Conservation (phyloP, 2,797 vertebrate genomes). For the Labeo calbasu region DNA sequence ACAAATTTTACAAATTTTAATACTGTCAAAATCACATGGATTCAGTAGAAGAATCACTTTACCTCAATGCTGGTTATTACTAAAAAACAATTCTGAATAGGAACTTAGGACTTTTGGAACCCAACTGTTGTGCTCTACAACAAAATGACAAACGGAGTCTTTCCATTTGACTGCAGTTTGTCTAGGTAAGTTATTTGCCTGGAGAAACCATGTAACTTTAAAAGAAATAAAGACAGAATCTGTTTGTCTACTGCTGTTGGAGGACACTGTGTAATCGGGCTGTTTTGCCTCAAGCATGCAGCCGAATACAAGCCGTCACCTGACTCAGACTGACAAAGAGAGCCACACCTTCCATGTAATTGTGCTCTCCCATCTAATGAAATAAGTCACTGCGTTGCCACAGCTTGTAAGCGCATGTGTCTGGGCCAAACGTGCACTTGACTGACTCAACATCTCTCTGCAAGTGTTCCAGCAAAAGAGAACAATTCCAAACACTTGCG, state of each 20-base stretch:
- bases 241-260: conserved; percentile 4
- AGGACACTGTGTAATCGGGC: conserved; percentile 24
- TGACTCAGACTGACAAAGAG: conserved; percentile 59
- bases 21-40: neutral
- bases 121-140: neutral
- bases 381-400: conserved; percentile 50
- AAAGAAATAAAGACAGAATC: conserved; percentile 20
- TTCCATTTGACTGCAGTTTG: neutral
- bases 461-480: conserved; percentile 29
- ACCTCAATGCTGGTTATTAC: neutral
- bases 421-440: conserved; percentile 9
- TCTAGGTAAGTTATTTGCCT: neutral
- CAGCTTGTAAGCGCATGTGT: neutral
- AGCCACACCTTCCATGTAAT: conserved; percentile 53
- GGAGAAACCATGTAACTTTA: neutral
- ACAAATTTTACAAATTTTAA: no score
- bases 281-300: conserved; percentile 42
- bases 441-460: conserved; percentile 41
- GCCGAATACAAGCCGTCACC: conserved; percentile 34
- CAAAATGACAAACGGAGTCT: neutral
- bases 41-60: neutral
- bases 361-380: neutral
- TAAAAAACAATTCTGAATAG: neutral
- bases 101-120: neutral
- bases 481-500: conserved; percentile 57